Conservation (phyloP, 2,113 vertebrate genomes). For the Cyanistes caeruleus region DNA sequence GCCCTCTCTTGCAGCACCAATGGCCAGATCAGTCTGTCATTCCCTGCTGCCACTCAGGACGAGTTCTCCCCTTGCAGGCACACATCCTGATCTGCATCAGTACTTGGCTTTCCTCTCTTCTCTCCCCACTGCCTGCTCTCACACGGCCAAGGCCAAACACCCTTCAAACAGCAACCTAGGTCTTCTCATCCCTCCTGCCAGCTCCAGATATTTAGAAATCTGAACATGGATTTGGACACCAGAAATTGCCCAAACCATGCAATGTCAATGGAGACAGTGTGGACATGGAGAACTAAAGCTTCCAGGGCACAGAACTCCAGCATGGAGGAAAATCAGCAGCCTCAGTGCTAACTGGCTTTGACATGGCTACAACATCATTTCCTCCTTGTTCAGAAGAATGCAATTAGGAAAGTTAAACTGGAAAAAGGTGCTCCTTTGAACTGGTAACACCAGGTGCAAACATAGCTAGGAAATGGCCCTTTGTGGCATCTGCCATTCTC, state of each 20-base stretch:
- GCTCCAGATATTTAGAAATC: neutral
- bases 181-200: neutral
- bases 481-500: neutral
- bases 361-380: neutral
- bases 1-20: neutral
- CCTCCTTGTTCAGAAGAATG: neutral
- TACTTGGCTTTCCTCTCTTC: neutral
- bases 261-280: neutral
- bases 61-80: neutral
- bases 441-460: neutral
- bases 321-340: neutral
- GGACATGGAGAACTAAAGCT: neutral
- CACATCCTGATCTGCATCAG: neutral
- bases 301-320: neutral
- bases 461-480: neutral
- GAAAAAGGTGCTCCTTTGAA: neutral
- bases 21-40: neutral
- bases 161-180: neutral
- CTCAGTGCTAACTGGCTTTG: neutral
- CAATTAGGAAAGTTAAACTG: neutral
- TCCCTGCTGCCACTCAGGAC: neutral
- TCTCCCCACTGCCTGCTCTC: neutral
- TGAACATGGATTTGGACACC: neutral
- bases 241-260: neutral
- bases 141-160: neutral